Conservation (phyloP, 2,113 vertebrate species). For the Lophotis ruficrista region DNA sequence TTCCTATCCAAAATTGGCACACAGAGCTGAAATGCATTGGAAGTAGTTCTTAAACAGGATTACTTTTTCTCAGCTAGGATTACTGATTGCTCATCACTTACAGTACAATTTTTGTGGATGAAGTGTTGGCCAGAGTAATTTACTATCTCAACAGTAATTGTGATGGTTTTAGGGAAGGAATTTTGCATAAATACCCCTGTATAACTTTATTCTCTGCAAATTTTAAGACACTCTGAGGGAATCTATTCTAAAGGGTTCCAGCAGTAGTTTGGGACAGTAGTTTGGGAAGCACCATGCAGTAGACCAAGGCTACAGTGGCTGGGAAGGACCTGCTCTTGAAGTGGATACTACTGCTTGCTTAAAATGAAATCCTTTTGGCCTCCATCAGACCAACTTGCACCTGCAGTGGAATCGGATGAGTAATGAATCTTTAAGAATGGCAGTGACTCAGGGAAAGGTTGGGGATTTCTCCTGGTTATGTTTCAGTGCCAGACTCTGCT, state of each 20-base stretch:
- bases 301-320: neutral
- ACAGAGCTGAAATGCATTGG: neutral
- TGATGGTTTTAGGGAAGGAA: neutral
- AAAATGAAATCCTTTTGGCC: neutral
- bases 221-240: neutral
- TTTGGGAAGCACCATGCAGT: neutral
- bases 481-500: neutral
- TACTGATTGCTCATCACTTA: neutral
- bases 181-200: neutral
- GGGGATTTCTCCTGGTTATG: neutral
- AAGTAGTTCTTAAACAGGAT: neutral
- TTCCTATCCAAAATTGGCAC: neutral
- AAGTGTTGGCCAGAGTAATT: neutral
- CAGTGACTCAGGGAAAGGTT: neutral
- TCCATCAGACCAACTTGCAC: neutral
- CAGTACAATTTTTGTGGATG: neutral
- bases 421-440: neutral
- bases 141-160: neutral
- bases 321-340: neutral
- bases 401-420: neutral
- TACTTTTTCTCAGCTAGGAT: neutral
- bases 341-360: neutral
- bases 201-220: neutral
- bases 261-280: too few species aligned
- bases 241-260: accelerated